Evolutionary conservation across 2,797 vertebrate species (phyloP).

Genomic region (Sorex maritimensis): DNA sequence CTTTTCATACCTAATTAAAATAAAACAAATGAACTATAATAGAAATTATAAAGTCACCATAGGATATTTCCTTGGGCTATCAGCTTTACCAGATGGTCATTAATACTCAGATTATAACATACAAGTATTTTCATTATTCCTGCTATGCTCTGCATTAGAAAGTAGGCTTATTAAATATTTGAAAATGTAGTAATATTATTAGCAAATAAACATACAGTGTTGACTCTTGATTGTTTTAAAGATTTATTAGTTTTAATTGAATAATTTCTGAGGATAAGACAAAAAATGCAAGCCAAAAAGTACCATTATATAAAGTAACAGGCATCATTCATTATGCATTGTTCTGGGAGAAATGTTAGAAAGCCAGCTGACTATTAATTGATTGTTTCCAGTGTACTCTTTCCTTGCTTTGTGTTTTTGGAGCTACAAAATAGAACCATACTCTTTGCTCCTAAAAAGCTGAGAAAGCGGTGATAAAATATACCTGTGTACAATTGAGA

Average conservation of each 20-base stretch:
- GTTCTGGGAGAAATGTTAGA: background rate
- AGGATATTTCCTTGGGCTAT: conserved; percentile 85
- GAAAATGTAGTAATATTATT: conserved; percentile 61
- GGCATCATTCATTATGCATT: background rate
- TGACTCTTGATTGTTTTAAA: conserved; percentile 55
- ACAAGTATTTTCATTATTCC: conserved; percentile 84
- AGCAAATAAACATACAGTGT: conserved; percentile 69
- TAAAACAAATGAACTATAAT: conserved; percentile 85
- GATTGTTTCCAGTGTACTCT: background rate
- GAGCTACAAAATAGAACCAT: background rate
- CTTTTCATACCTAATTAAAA: conserved; percentile 88
- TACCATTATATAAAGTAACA: background rate
- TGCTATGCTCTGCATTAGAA: conserved; percentile 84
- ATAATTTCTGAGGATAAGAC: background rate
- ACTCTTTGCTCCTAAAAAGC: background rate
- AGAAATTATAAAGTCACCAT: conserved; percentile 86
- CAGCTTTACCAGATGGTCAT: conserved; percentile 87
- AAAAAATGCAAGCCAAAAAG: background rate
- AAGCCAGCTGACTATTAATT: background rate
- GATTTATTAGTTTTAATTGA: conserved; percentile 34
- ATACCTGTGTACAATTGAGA: background rate
- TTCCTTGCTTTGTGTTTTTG: background rate
- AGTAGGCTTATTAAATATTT: conserved; percentile 84
- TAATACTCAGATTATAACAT: conserved; percentile 88
- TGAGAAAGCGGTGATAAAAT: background rate